Evolutionary conservation across 2,113 vertebrate genomes (phyloP), one percentile per base, ranked within the genome.

Genomic region (Apaloderma vittatum): DNA sequence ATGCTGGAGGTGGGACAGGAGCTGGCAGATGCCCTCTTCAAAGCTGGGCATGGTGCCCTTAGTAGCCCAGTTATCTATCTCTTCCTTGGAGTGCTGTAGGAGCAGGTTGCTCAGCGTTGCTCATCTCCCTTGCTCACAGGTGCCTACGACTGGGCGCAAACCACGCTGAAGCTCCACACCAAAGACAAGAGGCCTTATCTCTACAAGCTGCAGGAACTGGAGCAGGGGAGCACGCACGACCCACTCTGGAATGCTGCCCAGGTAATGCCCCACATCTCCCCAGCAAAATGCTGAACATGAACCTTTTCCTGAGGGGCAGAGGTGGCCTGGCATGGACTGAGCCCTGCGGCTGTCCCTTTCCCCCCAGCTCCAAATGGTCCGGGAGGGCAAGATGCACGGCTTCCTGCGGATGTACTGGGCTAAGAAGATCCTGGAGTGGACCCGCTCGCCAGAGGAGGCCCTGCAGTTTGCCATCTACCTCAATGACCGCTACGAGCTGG

Each of bases 361-460:
- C 52, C 2, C 2, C 2, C 71, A 96, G 97, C 88, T 94, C 62
- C 99, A 99, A 86, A 97, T 99, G 98, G 94, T 99, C 27, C 91
- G 2, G 21, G 99, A 99, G 83, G 99, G 99, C 62, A 99, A 99
- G 97, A 99, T 99, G 98, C 99, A 99, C 0, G 99, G 99, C 16
- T 99, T 98, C 96, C 49, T 99, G 77, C 97, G 99, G 62, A 99
- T 99, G 99, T 99, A 99, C 95, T 99, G 99, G 99, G 99, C 99
- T 90, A 99, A 99, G 94, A 99, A 99, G 97, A 99, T 99, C 74
- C 97, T 99, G 92, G 99, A 99, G 97, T 99, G 99, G 99, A 99
- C 99, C 0, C 80, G 8, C 5, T 99, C 98, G 6, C 99, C 99
- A 0, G 98, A 99, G 86, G 98, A 99, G 90, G 99, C 99, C 8